Evolutionary conservation across 2,888 invertebrate species (phyloP).

Genomic region (Hypolimnas misippus): DNA sequence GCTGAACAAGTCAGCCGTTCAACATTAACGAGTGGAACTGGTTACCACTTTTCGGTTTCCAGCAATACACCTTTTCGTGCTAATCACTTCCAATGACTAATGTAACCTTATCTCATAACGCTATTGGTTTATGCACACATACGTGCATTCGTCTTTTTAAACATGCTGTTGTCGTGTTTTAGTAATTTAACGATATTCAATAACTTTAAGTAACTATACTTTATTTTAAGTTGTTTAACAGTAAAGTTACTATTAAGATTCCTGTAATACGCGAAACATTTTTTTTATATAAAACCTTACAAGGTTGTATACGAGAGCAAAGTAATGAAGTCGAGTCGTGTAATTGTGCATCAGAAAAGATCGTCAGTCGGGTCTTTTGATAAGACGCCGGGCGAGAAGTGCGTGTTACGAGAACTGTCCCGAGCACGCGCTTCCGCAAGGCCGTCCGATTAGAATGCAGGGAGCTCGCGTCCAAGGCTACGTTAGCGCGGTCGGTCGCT

Average conservation of each 20-base stretch:
- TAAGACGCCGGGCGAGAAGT: constrained; percentile 55
- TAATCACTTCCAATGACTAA: constrained; percentile 55
- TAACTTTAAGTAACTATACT: too few species aligned
- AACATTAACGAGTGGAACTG: constrained; percentile 61
- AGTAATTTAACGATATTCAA: not conserved
- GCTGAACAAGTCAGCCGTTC: constrained; percentile 39
- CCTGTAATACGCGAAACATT: not conserved
- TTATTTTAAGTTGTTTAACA: constrained; percentile 7
- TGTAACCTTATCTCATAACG: not conserved
- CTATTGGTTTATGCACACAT: not conserved
- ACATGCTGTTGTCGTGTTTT: constrained; percentile 6
- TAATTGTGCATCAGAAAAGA: constrained; percentile 26
- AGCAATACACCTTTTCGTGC: constrained; percentile 55
- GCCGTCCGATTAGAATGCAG: constrained; percentile 82
- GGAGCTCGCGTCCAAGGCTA: constrained; percentile 82
- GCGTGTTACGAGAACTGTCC: constrained; percentile 71
- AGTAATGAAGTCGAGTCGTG: constrained; percentile 9
- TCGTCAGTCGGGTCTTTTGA: constrained; percentile 54
- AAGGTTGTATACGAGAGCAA: not conserved
- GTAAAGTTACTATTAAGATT: not conserved
- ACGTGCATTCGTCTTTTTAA: constrained; percentile 8
- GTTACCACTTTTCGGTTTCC: constrained; percentile 60
- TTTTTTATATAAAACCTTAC: not conserved
- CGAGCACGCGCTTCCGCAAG: constrained; percentile 81
- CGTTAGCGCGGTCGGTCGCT: constrained; percentile 75